Evolutionary conservation across 2,797 vertebrate genomes (phyloP).

Genomic region (Enteromius afrohamiltoni): DNA sequence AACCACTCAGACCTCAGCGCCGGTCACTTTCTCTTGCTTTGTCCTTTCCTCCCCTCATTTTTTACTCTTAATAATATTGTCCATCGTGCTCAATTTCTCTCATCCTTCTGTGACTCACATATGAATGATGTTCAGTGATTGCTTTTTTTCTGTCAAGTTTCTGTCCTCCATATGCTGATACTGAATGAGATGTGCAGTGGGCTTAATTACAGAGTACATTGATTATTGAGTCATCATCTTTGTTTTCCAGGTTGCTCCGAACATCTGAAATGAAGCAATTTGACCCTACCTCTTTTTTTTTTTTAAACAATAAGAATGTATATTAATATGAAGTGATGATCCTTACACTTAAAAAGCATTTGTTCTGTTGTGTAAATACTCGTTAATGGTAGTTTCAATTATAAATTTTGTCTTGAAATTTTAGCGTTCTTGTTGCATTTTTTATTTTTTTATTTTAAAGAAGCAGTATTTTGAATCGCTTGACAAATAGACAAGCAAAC

Average conservation of each 20-base stretch:
- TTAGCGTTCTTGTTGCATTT: constrained; percentile 47
- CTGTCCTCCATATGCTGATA: not conserved
- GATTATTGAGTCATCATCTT: constrained; percentile 31
- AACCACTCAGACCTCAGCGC: constrained; percentile 29
- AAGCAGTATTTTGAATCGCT: constrained; percentile 62
- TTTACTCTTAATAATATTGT: not conserved
- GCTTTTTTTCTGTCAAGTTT: not conserved
- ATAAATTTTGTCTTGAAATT: constrained; percentile 45
- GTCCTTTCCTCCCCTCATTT: not conserved
- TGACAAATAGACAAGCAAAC: constrained; percentile 52
- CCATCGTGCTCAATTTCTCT: not conserved
- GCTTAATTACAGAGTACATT: constrained; percentile 27
- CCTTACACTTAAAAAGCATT: constrained; percentile 54
- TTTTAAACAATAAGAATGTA: constrained; percentile 57
- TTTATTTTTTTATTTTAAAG: constrained; percentile 59
- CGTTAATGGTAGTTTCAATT: constrained; percentile 54
- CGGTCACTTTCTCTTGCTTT: not conserved
- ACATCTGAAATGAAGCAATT: constrained; percentile 55
- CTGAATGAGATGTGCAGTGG: constrained; percentile 7
- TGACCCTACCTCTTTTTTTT: constrained; percentile 62
- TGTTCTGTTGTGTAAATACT: constrained; percentile 66
- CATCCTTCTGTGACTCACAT: constrained; percentile 13
- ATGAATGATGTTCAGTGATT: constrained; percentile 26
- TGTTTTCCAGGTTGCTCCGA: constrained; percentile 25
- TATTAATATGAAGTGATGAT: constrained; percentile 45